Evolutionary conservation across 2,113 vertebrate genomes (phyloP), one percentile per base, ranked within the genome.

Genomic region (Hiodon alosoides): DNA sequence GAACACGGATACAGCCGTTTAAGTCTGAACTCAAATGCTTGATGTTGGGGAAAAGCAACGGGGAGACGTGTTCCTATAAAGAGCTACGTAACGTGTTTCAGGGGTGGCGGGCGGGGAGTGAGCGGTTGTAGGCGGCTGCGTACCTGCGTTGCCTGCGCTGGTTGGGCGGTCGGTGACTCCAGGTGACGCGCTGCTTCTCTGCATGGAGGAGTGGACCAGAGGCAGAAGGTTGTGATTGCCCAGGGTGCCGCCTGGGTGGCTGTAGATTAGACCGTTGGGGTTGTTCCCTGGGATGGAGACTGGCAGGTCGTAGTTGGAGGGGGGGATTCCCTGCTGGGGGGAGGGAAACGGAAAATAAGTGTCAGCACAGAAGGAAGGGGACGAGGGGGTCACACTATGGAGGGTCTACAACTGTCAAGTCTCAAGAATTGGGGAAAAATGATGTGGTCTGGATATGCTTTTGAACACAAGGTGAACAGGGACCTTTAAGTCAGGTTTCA

Each of bases 101-200:
- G 59, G 50, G 3, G 9, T 9, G 3, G 7, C 31, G 31, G 31
- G 31, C 31, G 31, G 7, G 47, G 31, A 2, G 66, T 48, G 31
- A 51, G 66, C 8, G 3, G 66, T 3, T 0, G 47, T 4, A 4
- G 48, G 14, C 31, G 7, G 52, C 8, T 7, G 50, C 89, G 3
- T 88, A 96, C 95, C 95, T 93, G 93, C 86, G 87, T 95, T 95
- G 79, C 95, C 96, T 66, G 93, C 87, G 91, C 96, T 97, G 0
- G 94, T 89, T 81, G 95, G 94, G 79, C 96, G 86, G 87, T 95
- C 93, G 83, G 91, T 85, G 75, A 89, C 83, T 14, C 93, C 93
- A 74, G 96, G 96, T 79, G 95, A 98, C 95, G 96, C 94, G 87
- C 92, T 94, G 90, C 92, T 98, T 83, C 96, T 94, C 88, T 97